Conservation (phyloP, 2,113 vertebrate species). For the Nerophis lumbriciformis region DNA sequence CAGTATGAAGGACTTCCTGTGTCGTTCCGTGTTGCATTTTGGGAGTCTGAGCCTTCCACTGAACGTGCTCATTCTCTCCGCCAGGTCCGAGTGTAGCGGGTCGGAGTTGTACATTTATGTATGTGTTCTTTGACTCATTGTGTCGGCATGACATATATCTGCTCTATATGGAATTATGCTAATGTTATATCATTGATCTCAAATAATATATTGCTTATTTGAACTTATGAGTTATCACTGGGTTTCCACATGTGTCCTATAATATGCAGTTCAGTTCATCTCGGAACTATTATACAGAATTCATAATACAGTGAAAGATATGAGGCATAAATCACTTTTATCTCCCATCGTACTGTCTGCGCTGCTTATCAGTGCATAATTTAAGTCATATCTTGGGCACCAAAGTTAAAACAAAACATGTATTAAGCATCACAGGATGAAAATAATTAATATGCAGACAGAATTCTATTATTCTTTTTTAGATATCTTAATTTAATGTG, state of each 20-base stretch:
- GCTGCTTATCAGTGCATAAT: constrained; percentile 4
- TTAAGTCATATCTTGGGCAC: neutral
- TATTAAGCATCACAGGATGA: neutral
- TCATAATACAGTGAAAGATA: constrained; percentile 32
- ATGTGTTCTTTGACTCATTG: neutral
- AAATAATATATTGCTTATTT: constrained; percentile 38
- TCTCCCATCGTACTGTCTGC: constrained; percentile 21
- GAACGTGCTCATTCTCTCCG: no score
- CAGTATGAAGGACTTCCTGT: no score
- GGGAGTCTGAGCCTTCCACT: no score
- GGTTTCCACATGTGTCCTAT: constrained; percentile 21
- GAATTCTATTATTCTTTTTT: no score
- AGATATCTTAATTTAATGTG: no score
- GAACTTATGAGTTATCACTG: constrained; percentile 32
- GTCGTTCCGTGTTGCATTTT: no score
- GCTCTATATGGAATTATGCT: constrained; percentile 13
- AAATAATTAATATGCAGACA: neutral
- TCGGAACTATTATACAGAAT: constrained; percentile 16
- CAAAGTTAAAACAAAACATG: neutral
- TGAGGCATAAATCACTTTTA: constrained; percentile 45
- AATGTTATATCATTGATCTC: constrained; percentile 32
- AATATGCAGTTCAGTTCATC: constrained; percentile 36
- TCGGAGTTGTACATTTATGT: no score
- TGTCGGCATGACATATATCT: constrained; percentile 9
- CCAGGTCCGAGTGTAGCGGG: no score